A percentile compares a stretch with the other conserved stretches of the same genome.
Evolutionary conservation across 53 echinoderm and acorn worm genomes (phyloP).

Genomic region (Patiria pectinifera): DNA sequence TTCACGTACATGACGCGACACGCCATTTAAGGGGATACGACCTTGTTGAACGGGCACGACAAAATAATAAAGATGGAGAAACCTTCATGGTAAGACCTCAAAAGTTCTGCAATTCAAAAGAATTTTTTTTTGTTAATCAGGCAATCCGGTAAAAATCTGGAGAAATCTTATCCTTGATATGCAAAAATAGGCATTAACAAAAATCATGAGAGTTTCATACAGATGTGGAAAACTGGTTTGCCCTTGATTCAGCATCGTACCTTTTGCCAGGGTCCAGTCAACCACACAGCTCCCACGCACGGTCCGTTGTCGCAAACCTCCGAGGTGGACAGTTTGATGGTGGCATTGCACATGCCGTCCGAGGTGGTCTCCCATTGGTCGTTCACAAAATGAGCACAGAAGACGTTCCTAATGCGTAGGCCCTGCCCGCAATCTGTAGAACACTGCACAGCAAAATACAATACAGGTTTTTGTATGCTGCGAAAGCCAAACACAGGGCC

Average conservation of each 20-base stretch:
- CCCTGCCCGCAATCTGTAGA: slow-evolving; percentile 91
- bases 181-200: too few species aligned
- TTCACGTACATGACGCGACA: too few species aligned
- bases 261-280: slow-evolving; percentile 82
- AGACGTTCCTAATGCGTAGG: slow-evolving; percentile 79
- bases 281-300: slow-evolving; percentile 78
- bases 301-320: slow-evolving; percentile 72
- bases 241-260: slow-evolving; percentile 26
- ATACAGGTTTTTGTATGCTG: neutral
- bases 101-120: too few species aligned
- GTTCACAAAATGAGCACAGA: slow-evolving; percentile 69
- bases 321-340: slow-evolving; percentile 50
- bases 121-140: too few species aligned
- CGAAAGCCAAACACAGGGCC: neutral
- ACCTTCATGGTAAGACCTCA: too few species aligned
- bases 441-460: slow-evolving; percentile 67
- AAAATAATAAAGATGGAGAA: too few species aligned
- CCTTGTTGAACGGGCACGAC: too few species aligned
- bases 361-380: slow-evolving; percentile 60
- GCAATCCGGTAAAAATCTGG: too few species aligned
- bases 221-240: neutral
- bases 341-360: slow-evolving; percentile 60
- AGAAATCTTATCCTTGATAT: too few species aligned
- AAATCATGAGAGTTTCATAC: too few species aligned
- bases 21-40: too few species aligned